These are phyloP conservation scores for Parambassis ranga DNA, from an alignment of 2,797 vertebrate genomes.

Conservation along the genomic window DNA sequence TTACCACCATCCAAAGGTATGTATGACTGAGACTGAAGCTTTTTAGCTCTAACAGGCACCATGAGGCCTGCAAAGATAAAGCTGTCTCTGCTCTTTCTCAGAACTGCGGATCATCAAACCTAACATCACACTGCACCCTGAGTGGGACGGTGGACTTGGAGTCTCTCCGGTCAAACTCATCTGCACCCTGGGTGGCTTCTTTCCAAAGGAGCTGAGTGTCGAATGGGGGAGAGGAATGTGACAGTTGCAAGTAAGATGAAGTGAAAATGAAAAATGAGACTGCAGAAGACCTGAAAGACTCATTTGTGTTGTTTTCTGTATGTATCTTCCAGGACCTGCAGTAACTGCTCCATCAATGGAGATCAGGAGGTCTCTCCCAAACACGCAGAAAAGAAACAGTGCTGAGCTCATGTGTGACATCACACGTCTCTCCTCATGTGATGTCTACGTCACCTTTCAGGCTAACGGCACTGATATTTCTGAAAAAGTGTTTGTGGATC, in stretches of 20 bases:
- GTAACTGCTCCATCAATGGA: conserved; percentile 29
- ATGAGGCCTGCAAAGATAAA: background rate
- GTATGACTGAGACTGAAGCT: background rate
- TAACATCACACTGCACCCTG: conserved; percentile 55
- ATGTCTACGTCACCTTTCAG: conserved; percentile 63
- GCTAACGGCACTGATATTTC: background rate
- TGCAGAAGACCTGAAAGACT: background rate
- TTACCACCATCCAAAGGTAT: conserved; percentile 38
- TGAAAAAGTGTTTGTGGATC: conserved; percentile 23
- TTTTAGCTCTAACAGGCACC: background rate
- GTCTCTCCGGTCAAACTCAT: conserved; percentile 50
- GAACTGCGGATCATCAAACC: background rate
- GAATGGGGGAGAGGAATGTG: conserved; percentile 31
- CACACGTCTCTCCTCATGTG: conserved; percentile 38
- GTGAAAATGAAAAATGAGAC: background rate
- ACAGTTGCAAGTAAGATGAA: rapidly evolving
- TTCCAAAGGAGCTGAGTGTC: conserved; percentile 29
- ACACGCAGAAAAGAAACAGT: conserved; percentile 7
- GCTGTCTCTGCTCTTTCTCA: conserved; percentile 37
- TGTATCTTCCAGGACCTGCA: conserved; percentile 34
- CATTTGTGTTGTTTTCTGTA: background rate
- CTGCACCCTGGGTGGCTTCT: conserved; percentile 63
- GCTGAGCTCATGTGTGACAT: conserved; percentile 63
- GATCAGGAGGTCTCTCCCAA: conserved; percentile 60
- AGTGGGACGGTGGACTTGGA: conserved; percentile 23